Base-by-base conservation (phyloP, 2,797 vertebrate genomes). In the Nyctibius grandis region DNA sequence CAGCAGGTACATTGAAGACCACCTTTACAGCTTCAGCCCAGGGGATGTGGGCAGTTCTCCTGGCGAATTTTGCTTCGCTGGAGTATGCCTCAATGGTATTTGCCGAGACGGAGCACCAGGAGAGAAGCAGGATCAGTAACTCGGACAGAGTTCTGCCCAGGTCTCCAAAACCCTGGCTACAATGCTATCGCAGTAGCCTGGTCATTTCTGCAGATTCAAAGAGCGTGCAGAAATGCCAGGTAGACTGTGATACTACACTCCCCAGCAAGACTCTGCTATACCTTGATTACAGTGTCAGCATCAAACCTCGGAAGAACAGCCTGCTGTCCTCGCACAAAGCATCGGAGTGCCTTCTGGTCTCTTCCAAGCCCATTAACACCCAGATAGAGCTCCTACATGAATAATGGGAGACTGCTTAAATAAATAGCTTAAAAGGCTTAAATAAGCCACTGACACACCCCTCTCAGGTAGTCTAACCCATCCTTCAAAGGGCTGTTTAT, bases 171-270 rank as follows among this genome's bases (percentile, higher is more conserved):
- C 16, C 16, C 29, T 51, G 3, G 4, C 60, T 51, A 16, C 0
- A 1, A 65, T 2, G 3, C 31, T 28, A 5, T 15, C 3, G 4
- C 47, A 61, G 72, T 1, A 73, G 12, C 33, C 40, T 0, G 1
- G 21, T 47, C 72, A 61, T 45, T 67, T 48, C 21, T 65, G 15
- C 40, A 75, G 48, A 48, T 67, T 38, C 40, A 56, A 44, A 47
- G 53, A 61, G 31, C 0, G 0, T 7, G 10, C 60, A 89, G 64
- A 83, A 89, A 51, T 12, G 26, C 16, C 68, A 74, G 64, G 47
- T 34, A 53, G 25, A 11, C 17, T 21, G 34, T 9, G 33, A 64
- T 51, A 61, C 38, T 38, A 33, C 9, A 9, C 26, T 83, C 3
- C 22, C 31, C 48, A 45, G 28, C 0, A 2, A 85, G 25, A 56